Conservation (phyloP, 2,797 vertebrate genomes). For the Xenopus petersii region DNA sequence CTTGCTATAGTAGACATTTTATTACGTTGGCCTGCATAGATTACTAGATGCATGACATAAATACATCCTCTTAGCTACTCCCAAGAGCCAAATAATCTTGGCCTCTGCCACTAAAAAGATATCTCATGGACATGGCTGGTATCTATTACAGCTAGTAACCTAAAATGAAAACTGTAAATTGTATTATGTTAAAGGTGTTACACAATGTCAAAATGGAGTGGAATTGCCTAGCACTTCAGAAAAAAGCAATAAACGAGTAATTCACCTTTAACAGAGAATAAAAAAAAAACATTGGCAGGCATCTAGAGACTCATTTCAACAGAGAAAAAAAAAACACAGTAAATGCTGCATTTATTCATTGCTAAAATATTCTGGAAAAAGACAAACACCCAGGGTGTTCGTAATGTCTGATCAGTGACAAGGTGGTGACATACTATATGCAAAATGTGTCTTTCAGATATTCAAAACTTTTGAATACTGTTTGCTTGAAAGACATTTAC, state of each 20-base stretch:
- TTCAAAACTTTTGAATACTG: constrained; percentile 9
- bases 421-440: constrained; percentile 17
- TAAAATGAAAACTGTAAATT: constrained; percentile 49
- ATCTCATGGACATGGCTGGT: constrained; percentile 36
- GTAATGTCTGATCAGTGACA: constrained; percentile 27
- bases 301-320: constrained; percentile 37
- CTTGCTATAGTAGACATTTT: constrained; percentile 37
- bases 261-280: constrained; percentile 47
- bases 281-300: constrained; percentile 37
- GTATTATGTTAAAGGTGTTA: constrained; percentile 46
- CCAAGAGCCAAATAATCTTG: constrained; percentile 31
- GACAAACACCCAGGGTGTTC: constrained; percentile 35
- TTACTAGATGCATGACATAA: constrained; percentile 44
- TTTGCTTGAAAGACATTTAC: background rate
- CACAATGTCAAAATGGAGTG: constrained; percentile 43
- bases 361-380: constrained; percentile 43
- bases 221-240: constrained; percentile 42
- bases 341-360: constrained; percentile 46
- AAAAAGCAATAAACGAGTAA: constrained; percentile 47
- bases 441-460: constrained; percentile 1
- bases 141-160: constrained; percentile 40
- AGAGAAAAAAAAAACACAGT: constrained; percentile 27
- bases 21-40: constrained; percentile 36
- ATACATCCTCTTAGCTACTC: constrained; percentile 34
- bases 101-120: constrained; percentile 44